Evolutionary conservation across 23 tunicate genomes (phyloP).

Genomic region (Trididemnum clinides): DNA sequence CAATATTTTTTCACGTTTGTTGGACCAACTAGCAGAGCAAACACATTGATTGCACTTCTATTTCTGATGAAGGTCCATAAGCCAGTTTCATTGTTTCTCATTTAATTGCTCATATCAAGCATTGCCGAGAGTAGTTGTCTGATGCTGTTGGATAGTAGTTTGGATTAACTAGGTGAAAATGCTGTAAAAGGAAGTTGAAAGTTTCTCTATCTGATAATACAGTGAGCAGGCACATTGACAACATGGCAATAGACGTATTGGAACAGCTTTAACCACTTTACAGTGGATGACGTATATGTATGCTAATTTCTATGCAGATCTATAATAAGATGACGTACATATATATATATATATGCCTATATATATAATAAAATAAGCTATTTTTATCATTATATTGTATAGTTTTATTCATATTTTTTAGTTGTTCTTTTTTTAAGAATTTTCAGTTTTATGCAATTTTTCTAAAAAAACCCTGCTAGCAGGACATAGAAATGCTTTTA

Average conservation of each 20-base stretch:
- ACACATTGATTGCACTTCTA: neutral
- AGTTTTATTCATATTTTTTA: too few relatives aligned
- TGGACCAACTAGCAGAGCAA: neutral
- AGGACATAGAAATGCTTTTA: too few relatives aligned
- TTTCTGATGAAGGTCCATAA: neutral
- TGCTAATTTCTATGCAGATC: too few relatives aligned
- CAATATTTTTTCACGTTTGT: neutral
- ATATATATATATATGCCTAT: too few relatives aligned
- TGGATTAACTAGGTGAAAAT: neutral
- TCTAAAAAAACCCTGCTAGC: too few relatives aligned
- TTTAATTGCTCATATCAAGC: neutral
- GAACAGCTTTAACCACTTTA: neutral
- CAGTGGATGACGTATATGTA: too few relatives aligned
- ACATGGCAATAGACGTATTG: neutral
- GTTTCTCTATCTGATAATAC: neutral
- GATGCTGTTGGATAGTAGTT: neutral
- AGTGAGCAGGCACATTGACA: neutral
- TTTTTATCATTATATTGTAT: too few relatives aligned
- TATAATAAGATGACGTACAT: too few relatives aligned
- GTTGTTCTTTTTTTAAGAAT: too few relatives aligned
- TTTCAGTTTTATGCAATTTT: too few relatives aligned
- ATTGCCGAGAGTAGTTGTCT: neutral
- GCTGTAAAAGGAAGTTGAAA: neutral
- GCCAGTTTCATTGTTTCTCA: neutral
- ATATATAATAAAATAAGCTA: too few relatives aligned